phyloP scores from a whole-genome alignment of 2,888 invertebrate species.

The Scaptomyza polygonia region DNA sequence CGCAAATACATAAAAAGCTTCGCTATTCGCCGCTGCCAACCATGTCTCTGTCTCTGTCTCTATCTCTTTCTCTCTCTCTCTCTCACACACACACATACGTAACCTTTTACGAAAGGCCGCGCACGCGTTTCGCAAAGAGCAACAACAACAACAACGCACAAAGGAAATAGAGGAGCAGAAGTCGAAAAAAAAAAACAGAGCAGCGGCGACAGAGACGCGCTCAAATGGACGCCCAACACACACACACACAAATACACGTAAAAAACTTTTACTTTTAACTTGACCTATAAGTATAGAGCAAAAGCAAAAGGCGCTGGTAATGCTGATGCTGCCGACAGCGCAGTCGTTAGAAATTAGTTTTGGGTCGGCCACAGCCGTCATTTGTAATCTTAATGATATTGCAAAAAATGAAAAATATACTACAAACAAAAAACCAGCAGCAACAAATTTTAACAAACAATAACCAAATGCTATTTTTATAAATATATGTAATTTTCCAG shows the following conservation, averaged over 20 bases:
- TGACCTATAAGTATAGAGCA: constrained; percentile 71
- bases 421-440: neutral
- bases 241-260: constrained; percentile 13
- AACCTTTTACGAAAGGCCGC: constrained; percentile 5
- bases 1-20: constrained; percentile 32
- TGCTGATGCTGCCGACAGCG: constrained; percentile 13
- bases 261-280: constrained; percentile 78
- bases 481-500: constrained; percentile 66
- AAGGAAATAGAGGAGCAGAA: constrained; percentile 26
- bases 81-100: neutral
- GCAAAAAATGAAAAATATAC: constrained; percentile 36
- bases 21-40: neutral
- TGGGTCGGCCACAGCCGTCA: constrained; percentile 20
- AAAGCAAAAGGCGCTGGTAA: constrained; percentile 48
- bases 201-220: constrained; percentile 3
- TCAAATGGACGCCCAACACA: constrained; percentile 26
- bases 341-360: constrained; percentile 33
- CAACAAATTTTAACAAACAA: constrained; percentile 14
- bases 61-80: too few relatives aligned
- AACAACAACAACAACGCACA: constrained; percentile 5
- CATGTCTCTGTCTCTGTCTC: too few relatives aligned
- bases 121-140: constrained; percentile 19
- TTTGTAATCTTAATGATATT: constrained; percentile 57
- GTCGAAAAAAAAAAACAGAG: constrained; percentile 1
- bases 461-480: constrained; percentile 39